Percentiles rank a stretch among this genome's conserved stretches.
phyloP scores from a whole-genome alignment of 2,797 vertebrate genomes.

The Sebastes flavidus region DNA sequence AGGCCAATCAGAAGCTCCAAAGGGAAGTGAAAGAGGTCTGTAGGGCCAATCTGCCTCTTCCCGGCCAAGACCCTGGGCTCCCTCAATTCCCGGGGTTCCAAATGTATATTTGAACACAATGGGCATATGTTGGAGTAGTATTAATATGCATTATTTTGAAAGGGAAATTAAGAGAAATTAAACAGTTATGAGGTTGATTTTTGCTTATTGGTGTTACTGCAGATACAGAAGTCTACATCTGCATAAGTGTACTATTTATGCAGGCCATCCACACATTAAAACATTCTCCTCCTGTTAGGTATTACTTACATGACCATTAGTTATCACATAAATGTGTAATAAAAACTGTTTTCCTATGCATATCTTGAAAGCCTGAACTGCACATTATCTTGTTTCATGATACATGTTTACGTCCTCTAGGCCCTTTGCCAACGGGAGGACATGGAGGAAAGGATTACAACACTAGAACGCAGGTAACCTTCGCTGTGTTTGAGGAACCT shows the following conservation, averaged over 20 bases:
- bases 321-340: neutral
- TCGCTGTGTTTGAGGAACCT: neutral
- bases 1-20: slow-evolving; percentile 93
- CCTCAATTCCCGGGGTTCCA: slow-evolving; percentile 12
- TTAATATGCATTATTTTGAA: slow-evolving; percentile 5
- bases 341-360: neutral
- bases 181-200: neutral
- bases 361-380: neutral
- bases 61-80: slow-evolving; percentile 48
- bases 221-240: neutral
- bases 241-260: too few relatives aligned
- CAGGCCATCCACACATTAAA: neutral
- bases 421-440: slow-evolving; percentile 93
- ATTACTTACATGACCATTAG: neutral
- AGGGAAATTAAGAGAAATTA: neutral
- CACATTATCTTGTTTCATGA: slow-evolving; percentile 5
- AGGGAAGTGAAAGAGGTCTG: slow-evolving; percentile 94
- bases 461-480: slow-evolving; percentile 88
- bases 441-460: slow-evolving; percentile 95
- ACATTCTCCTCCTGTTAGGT: neutral
- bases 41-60: slow-evolving; percentile 65
- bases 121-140: slow-evolving; percentile 4
- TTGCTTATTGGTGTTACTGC: neutral
- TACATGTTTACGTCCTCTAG: slow-evolving; percentile 65
- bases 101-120: slow-evolving; percentile 41